phyloP scores from a whole-genome alignment of 2,797 vertebrate genomes.

The Epinephelus malabaricus region DNA sequence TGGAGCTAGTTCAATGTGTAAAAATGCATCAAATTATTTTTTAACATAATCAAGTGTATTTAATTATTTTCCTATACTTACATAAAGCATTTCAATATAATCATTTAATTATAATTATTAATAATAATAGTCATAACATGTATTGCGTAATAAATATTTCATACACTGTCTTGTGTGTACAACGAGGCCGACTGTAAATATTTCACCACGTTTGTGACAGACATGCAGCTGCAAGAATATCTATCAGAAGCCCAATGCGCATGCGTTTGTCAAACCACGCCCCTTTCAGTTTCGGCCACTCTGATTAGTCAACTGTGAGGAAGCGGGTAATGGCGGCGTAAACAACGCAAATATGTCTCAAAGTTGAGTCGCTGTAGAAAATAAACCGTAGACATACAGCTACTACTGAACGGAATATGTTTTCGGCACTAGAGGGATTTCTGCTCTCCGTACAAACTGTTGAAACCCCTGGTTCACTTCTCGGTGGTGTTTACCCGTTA shows the following conservation, averaged over 20 bases:
- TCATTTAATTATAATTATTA: not conserved
- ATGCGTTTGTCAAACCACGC: conserved; percentile 30
- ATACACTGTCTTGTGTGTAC: not conserved
- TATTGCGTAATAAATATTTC: not conserved
- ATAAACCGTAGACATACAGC: not conserved
- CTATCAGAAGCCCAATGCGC: conserved; percentile 34
- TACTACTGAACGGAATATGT: conserved; percentile 2
- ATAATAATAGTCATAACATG: no score
- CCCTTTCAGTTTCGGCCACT: not conserved
- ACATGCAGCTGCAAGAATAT: not conserved
- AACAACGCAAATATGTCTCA: conserved; percentile 63
- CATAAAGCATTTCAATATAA: not conserved
- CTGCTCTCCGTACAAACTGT: not conserved
- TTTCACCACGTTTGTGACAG: not conserved
- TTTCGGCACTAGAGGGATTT: not conserved
- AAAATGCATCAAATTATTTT: no score
- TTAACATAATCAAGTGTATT: no score
- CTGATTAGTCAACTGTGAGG: conserved; percentile 76
- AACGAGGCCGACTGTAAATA: no score
- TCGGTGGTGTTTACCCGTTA: not conserved
- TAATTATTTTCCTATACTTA: not conserved
- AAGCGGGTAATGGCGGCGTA: conserved; percentile 80
- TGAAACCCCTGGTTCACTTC: not conserved
- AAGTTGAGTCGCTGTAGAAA: not conserved
- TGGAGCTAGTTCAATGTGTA: not conserved